Base-by-base conservation (phyloP, 2,797 vertebrate genomes). In the Oreochromis grahami region DNA sequence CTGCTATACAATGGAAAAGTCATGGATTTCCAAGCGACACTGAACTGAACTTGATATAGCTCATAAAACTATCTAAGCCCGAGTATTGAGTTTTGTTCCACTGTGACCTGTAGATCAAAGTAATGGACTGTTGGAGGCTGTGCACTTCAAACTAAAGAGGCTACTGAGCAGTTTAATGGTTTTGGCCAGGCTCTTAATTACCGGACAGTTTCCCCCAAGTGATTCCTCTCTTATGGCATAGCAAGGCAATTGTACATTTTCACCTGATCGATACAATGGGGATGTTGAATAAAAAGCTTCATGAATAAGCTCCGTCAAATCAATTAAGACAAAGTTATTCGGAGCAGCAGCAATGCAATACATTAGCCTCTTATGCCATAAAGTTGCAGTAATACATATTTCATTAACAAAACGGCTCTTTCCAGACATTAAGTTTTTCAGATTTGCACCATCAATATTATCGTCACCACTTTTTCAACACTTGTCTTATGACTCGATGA, bases 21-120 rank as follows among this genome's bases (percentile, higher is more conserved):
- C 88, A 83, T 78, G 79, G 86, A 91, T 94, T 94, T 89, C 79
- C 76, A 77, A 51, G 58, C 34, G 29, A 83, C 82, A 83, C 65
- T 70, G 41, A 86, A 84, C 84, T 81, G 85, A 93, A 94, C 90
- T 89, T 85, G 87, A 92, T 94, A 89, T 88, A 86, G 86, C 90
- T 93, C 90, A 94, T 91, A 91, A 92, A 86, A 81, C 87, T 82
- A 56, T 78, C 82, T 91, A 87, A 88, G 90, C 87, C 63, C 9
- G 72, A 5, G 70, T 92, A 93, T 93, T 92, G 93, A 94, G 91
- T 93, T 94, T 85, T 94, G 94, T 86, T 95, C 93, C 93, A 90
- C 81, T 78, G 94, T 90, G 91, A 94, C 94, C 92, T 90, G 93
- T 95, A 95, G 91, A 94, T 95, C 93, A 96, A 93, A 93, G 91